Base-by-base conservation (phyloP, 2,113 vertebrate species). In the Mellivora capensis region DNA sequence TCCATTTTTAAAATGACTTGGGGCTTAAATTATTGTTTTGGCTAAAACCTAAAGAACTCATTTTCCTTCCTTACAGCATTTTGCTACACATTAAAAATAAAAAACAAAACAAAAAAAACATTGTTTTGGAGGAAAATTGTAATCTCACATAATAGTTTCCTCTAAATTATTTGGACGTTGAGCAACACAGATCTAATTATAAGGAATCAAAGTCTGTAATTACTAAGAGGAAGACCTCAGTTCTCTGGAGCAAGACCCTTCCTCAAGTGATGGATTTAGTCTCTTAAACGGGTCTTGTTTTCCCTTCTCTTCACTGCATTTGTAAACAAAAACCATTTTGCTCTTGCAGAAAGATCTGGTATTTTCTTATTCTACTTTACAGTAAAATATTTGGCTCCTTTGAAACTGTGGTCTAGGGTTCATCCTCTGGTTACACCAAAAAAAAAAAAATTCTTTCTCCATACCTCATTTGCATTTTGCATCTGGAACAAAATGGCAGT, bases 1-100 rank as follows among this genome's bases (percentile, higher is more conserved):
- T 98, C 93, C 98, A 95, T 98, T 98, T 98, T 72, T 11, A 12
- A 52, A 89, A 84, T 74, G 74, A 97, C 72, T 94, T 93, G 57
- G 87, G 6, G 21, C 47, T 97, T 96, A 59, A 89, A 93, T 91
- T 97, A 82, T 88, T 94, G 49, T 79, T 77, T 76, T 86, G 62
- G 14, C 47, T 88, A 93, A 81, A 91, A 10, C 7, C 49, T 87
- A 37, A 96, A 93, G 72, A 94, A 4, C 2, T 80, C 14, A 17
- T 23, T 95, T 97, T 81, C 20, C 39, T 88, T 83, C 31, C 37
- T 47, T 64, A 39, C 10, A 34, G 44, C 8, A 87, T 79, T 72
- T 74, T 94, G 4, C 29, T 93, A 47, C 59, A 54, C 14, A 61
- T 25, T 84, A 8, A 71, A 34, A n/a, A n/a, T n/a, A n/a, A n/a